phyloP scores from a whole-genome alignment of 2,113 vertebrate genomes.

The Lonchura striata region DNA sequence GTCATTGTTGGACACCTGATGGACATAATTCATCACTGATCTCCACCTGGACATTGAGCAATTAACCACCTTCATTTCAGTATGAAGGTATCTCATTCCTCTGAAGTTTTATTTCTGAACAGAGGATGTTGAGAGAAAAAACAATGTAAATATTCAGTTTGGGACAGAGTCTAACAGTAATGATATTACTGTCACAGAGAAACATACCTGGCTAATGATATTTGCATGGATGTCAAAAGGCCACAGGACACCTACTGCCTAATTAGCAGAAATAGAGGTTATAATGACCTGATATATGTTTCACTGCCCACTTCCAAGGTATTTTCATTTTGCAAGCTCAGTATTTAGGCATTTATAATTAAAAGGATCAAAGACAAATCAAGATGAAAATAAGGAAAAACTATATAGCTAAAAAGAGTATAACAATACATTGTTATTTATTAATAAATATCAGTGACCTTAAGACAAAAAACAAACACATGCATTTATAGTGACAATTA shows the following conservation, averaged over 20 bases:
- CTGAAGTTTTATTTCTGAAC: conserved; percentile 16
- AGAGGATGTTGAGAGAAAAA: conserved; percentile 25
- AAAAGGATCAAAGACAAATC: background rate
- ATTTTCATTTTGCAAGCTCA: background rate
- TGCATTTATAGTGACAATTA: background rate
- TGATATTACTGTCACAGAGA: conserved; percentile 41
- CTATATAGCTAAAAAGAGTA: background rate
- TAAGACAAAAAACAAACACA: background rate
- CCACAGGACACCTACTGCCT: conserved; percentile 59
- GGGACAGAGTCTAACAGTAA: conserved; percentile 39
- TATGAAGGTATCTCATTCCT: background rate
- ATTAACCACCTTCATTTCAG: background rate
- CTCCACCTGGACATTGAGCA: background rate
- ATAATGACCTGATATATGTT: conserved; percentile 44
- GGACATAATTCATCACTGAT: background rate
- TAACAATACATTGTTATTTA: background rate
- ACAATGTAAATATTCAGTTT: conserved; percentile 12
- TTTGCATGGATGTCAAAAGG: conserved; percentile 66
- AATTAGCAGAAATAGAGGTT: conserved; percentile 70
- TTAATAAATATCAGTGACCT: background rate
- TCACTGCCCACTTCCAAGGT: conserved; percentile 34
- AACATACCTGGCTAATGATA: conserved; percentile 63
- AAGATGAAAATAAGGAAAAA: background rate
- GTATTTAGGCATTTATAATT: background rate
- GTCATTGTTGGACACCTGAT: background rate